Conservation (phyloP, 2,888 invertebrate genomes). For the Chalcosyrphus nemorum region DNA sequence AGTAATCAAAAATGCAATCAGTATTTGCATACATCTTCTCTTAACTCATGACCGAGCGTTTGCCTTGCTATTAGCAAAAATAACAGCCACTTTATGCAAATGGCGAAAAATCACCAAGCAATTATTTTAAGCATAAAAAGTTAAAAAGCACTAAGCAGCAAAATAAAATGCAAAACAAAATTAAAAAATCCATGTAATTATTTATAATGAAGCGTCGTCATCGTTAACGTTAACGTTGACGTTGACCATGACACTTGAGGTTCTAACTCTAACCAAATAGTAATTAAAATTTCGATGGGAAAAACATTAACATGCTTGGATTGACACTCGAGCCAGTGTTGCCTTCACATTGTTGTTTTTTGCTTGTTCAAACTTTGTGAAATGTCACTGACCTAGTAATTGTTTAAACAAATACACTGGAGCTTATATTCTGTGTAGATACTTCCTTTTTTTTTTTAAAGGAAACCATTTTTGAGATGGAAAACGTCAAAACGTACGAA, state of each 20-base stretch:
- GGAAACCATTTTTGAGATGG: not conserved
- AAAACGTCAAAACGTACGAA: not conserved
- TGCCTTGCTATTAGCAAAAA: conserved; percentile 33
- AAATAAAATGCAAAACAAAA: no score
- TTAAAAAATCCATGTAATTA: conserved; percentile 27
- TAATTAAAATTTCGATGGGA: conserved; percentile 45
- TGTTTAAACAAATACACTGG: conserved; percentile 30
- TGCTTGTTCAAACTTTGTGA: not conserved
- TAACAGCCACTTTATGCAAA: conserved; percentile 42
- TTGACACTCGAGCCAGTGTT: not conserved
- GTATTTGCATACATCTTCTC: conserved; percentile 48
- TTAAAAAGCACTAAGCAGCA: no score
- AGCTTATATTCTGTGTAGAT: not conserved
- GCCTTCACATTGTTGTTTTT: no score
- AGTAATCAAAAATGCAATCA: conserved; percentile 49
- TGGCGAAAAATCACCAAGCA: conserved; percentile 34
- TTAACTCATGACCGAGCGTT: conserved; percentile 14
- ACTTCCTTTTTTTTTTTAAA: conserved; percentile 6
- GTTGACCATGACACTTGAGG: conserved; percentile 33
- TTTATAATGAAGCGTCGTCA: conserved; percentile 44
- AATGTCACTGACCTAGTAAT: conserved; percentile 57
- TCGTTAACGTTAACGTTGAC: no score
- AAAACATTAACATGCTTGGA: conserved; percentile 3
- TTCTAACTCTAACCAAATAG: conserved; percentile 11
- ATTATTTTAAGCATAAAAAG: conserved; percentile 34